These are phyloP conservation scores for Acropternis orthonyx DNA, from an alignment of 2,797 vertebrate genomes.

Conservation along the genomic window DNA sequence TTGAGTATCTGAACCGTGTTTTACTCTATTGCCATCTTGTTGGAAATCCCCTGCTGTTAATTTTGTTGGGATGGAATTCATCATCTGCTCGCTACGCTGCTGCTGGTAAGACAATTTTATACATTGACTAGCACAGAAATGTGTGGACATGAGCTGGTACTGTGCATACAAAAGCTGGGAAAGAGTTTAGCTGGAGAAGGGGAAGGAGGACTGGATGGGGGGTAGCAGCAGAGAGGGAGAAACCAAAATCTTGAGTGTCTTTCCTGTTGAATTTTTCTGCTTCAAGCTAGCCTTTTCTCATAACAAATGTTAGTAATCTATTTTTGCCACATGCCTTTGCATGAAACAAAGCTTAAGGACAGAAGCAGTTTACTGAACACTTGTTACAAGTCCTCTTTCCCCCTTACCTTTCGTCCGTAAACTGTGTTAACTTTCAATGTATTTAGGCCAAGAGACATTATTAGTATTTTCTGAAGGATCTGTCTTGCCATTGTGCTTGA, in stretches of 20 bases:
- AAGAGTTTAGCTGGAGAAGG: not conserved
- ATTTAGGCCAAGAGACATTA: not conserved
- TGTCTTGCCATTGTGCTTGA: not conserved
- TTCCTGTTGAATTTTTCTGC: not conserved
- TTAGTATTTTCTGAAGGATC: not conserved
- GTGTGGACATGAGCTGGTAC: constrained; percentile 7
- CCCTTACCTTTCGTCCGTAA: not conserved
- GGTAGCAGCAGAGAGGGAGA: not conserved
- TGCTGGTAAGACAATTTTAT: constrained; percentile 54
- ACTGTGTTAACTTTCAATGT: not conserved
- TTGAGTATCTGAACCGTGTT: not conserved
- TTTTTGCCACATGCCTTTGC: not conserved
- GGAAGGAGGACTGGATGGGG: not conserved
- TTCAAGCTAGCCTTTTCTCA: not conserved
- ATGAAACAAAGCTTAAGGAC: not conserved
- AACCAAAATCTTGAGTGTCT: not conserved
- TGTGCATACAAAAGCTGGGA: not conserved
- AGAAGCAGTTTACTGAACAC: not conserved
- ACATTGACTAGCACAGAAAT: not conserved
- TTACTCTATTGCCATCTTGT: not conserved
- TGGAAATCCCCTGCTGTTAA: constrained; percentile 38
- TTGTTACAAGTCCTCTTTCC: not conserved
- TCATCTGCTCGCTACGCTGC: constrained; percentile 39
- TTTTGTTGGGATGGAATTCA: constrained; percentile 63
- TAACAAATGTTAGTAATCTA: not conserved